Evolutionary conservation across 2,113 vertebrate genomes (phyloP), one percentile per base, ranked within the genome.

Genomic region (Silurus glanis): DNA sequence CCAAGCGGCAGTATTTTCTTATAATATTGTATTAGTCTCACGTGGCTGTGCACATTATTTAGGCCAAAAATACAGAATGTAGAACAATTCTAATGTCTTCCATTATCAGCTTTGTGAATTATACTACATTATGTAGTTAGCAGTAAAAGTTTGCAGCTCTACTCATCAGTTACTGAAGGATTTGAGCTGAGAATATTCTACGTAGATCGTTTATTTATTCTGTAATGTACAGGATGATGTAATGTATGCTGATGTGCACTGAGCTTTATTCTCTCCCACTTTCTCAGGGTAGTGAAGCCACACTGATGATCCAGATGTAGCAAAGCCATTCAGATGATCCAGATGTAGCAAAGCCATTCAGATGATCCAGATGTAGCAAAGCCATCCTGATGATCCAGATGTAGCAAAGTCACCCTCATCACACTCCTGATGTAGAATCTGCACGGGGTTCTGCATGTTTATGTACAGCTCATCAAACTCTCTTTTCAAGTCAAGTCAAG

Each of bases 1-100:
- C 91, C 78, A 88, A 93, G 81, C 87, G 92, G 92, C 93, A 94
- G 91, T 91, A 90, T 84, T 87, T 45, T 74, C 87, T 89, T 90
- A 58, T 84, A 90, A 84, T n/a, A 85, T 61, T 89, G 2, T 72
- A 17, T n/a, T 45, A 8, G 67, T 61, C 80, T 51, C 2, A 3
- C 45, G 9, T n/a, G 67, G 49, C 45, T 37, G 28, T 23, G n/a
- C 21, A 45, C 47, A 69, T 37, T 64, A 16, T 25, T 12, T 78
- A 16, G n/a, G 51, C 2, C 74, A 56, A 8, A 25, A 55, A 12
- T 28, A n/a, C 23, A 78, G 23, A 78, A 55, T 25, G n/a, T 28
- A 9, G 74, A 78, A 23, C 74, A 78, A 78, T 76, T 23, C 5
- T n/a, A 53, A 19, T n/a, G 25, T 61, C 3, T 45, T 80, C 8